Evolutionary conservation across 2,113 vertebrate genomes (phyloP).

Genomic region (Benitochromis conjunctus): DNA sequence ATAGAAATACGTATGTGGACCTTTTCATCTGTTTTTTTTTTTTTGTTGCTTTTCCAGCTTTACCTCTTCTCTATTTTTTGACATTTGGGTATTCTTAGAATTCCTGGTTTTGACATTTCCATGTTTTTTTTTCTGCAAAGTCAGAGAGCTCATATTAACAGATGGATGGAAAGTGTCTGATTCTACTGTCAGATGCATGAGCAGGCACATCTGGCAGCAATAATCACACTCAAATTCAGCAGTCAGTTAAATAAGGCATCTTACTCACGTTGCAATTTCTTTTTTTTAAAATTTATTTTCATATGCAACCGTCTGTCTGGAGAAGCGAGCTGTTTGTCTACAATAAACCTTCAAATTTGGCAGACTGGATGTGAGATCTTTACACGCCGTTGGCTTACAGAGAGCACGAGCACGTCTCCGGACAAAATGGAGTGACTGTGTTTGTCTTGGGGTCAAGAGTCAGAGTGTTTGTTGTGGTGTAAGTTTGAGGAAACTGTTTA

Average conservation of each 20-base stretch:
- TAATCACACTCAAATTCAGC: not conserved
- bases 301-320: not conserved
- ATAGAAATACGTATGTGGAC: not conserved
- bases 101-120: not conserved
- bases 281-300: not conserved
- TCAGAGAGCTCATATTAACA: conserved; percentile 1
- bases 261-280: not conserved
- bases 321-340: not conserved
- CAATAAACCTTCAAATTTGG: not conserved
- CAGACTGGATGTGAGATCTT: not conserved
- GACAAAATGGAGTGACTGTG: not conserved
- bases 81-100: not conserved
- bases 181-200: conserved; percentile 2
- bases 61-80: not conserved
- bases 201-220: conserved; percentile 23
- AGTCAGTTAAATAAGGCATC: not conserved
- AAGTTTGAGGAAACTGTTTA: not conserved
- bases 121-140: not conserved
- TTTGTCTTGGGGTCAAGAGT: not conserved
- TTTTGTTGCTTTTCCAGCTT: not conserved
- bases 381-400: not conserved
- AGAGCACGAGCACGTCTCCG: not conserved
- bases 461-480: not conserved
- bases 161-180: conserved; percentile 5
- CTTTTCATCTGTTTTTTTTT: not conserved